Conservation (phyloP, 2,113 vertebrate species). For the Pleuronectes platessa region DNA sequence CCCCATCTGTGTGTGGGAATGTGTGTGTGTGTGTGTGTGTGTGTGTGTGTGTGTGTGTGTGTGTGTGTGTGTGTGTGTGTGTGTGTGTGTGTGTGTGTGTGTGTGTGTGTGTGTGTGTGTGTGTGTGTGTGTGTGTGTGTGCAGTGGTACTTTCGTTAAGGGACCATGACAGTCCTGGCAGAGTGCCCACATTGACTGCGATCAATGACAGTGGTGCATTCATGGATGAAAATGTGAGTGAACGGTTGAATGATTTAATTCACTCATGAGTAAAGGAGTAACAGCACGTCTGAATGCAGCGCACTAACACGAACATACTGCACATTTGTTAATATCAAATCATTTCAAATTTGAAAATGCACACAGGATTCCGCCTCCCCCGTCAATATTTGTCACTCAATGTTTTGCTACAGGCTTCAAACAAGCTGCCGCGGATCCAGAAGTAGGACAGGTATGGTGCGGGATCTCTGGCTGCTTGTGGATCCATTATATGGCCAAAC, state of each 20-base stretch:
- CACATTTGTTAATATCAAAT: constrained; percentile 23
- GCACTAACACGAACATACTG: not conserved
- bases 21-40: constrained; percentile 21
- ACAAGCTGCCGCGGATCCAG: constrained; percentile 27
- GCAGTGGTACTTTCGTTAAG: constrained; percentile 26
- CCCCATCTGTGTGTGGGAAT: constrained; percentile 55
- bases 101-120: constrained; percentile 23
- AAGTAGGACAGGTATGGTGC: constrained; percentile 69
- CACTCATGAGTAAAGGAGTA: constrained; percentile 30
- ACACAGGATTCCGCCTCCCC: too few species aligned
- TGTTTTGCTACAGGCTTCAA: constrained; percentile 30
- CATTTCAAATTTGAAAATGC: not conserved
- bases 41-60: constrained; percentile 16
- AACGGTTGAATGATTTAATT: constrained; percentile 48
- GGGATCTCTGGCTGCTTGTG: constrained; percentile 60
- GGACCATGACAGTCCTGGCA: constrained; percentile 61
- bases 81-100: constrained; percentile 40
- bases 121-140: constrained; percentile 18
- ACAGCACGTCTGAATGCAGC: constrained; percentile 16
- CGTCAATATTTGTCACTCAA: not conserved
- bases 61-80: constrained; percentile 22
- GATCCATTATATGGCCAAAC: constrained; percentile 73
- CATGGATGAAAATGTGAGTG: constrained; percentile 37
- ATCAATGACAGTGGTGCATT: constrained; percentile 52
- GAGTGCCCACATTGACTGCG: constrained; percentile 44